A percentile compares a stretch with the other conserved stretches of the same genome.
phyloP scores from a whole-genome alignment of 92 coral and sea anemone species.

The Zoanthus sociatus region DNA sequence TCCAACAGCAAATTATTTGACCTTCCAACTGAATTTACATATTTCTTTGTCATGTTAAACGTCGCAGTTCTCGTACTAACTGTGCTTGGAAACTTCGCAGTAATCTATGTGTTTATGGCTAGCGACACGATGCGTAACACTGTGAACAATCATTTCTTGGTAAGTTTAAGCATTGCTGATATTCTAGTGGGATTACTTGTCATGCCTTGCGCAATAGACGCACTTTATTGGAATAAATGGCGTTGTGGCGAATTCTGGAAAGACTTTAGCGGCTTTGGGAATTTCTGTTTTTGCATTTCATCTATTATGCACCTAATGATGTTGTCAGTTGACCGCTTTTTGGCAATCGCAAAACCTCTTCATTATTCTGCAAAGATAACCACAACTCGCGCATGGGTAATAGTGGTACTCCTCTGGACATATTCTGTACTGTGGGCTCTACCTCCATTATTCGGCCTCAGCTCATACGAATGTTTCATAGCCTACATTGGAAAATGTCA shows the following conservation, averaged over 20 bases:
- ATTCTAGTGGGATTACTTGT: slow-evolving; percentile 78
- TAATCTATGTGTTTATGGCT: slow-evolving; percentile 64
- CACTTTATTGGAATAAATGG: slow-evolving; percentile 69
- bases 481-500: slow-evolving; percentile 76
- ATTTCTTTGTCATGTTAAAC: slow-evolving; percentile 55
- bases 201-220: slow-evolving; percentile 77
- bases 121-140: slow-evolving; percentile 55
- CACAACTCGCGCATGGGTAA: slow-evolving; percentile 49
- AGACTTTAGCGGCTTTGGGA: slow-evolving; percentile 75
- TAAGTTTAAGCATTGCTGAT: slow-evolving; percentile 76
- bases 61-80: slow-evolving; percentile 52
- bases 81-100: slow-evolving; percentile 67
- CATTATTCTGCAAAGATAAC: slow-evolving; percentile 56
- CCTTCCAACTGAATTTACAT: slow-evolving; percentile 54
- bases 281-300: slow-evolving; percentile 83
- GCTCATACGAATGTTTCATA: slow-evolving; percentile 89
- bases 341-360: slow-evolving; percentile 63
- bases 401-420: slow-evolving; percentile 59
- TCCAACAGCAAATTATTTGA: background rate
- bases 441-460: slow-evolving; percentile 77
- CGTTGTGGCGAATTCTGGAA: slow-evolving; percentile 74
- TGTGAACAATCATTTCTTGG: slow-evolving; percentile 65
- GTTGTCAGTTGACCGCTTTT: slow-evolving; percentile 75
- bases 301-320: slow-evolving; percentile 78
- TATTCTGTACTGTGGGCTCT: slow-evolving; percentile 75